Evolutionary conservation across 2,797 vertebrate species (phyloP).

Genomic region (Selene dorsalis): DNA sequence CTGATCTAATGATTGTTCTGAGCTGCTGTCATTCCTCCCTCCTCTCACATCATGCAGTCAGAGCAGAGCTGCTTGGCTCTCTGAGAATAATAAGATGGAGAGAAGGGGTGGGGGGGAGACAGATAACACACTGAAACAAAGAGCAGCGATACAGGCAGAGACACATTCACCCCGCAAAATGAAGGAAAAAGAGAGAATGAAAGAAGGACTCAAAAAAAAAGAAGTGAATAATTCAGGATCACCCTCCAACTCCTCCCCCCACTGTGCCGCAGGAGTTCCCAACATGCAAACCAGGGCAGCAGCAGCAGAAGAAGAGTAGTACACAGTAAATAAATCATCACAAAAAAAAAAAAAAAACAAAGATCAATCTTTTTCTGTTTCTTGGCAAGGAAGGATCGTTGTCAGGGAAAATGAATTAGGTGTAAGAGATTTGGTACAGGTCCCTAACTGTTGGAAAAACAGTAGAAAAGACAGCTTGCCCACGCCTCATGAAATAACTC

Average conservation of each 20-base stretch:
- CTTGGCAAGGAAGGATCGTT: conserved; percentile 49
- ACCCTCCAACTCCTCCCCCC: conserved; percentile 1
- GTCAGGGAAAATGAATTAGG: conserved; percentile 62
- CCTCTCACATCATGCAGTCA: conserved; percentile 65
- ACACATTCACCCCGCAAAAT: conserved; percentile 66
- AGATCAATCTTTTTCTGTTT: conserved; percentile 60
- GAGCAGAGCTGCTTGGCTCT: conserved; percentile 57
- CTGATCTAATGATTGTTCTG: conserved; percentile 69
- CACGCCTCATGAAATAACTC: conserved; percentile 52
- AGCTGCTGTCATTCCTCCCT: conserved; percentile 67
- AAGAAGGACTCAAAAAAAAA: conserved; percentile 51
- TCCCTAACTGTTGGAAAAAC: conserved; percentile 51
- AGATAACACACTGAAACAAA: conserved; percentile 63
- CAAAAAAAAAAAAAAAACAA: conserved; percentile 41
- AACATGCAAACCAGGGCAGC: conserved; percentile 75
- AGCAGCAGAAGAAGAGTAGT: conserved; percentile 42
- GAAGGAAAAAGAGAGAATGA: conserved; percentile 68
- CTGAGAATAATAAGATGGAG: conserved; percentile 71
- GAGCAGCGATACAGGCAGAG: conserved; percentile 55
- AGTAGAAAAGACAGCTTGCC: conserved; percentile 34
- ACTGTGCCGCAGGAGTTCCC: conserved; percentile 61
- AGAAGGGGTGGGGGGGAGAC: conserved; percentile 40
- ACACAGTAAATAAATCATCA: conserved; percentile 80
- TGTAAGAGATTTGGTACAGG: conserved; percentile 46
- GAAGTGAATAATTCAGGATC: conserved; percentile 76